These are phyloP conservation scores for Tyrannus savana DNA, from an alignment of 2,113 vertebrate genomes.

Conservation along the genomic window DNA sequence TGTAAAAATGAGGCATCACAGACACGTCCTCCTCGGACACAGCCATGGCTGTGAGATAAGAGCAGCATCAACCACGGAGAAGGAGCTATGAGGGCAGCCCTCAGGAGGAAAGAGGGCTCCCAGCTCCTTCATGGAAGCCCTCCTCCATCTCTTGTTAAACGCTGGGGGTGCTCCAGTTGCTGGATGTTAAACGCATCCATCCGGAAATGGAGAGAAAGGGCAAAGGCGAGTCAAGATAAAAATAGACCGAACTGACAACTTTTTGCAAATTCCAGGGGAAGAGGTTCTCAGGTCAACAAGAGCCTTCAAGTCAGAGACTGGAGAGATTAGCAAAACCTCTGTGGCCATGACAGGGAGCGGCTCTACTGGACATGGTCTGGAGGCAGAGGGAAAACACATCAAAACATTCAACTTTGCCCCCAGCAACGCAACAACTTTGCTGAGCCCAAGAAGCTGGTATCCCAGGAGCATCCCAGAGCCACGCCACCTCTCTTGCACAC, in stretches of 20 bases:
- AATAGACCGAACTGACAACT: rapidly evolving
- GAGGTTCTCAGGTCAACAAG: background rate
- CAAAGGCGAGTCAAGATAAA: background rate
- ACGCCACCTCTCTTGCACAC: rapidly evolving
- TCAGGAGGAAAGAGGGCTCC: background rate
- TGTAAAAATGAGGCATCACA: background rate
- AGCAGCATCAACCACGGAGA: background rate
- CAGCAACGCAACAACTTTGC: background rate
- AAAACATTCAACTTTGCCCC: background rate
- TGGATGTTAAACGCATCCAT: background rate
- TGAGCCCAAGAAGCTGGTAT: rapidly evolving
- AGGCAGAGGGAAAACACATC: rapidly evolving
- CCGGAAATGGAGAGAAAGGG: background rate
- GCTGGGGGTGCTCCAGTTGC: background rate
- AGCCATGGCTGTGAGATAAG: background rate
- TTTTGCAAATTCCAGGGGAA: background rate
- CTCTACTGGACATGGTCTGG: background rate
- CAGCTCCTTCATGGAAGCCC: background rate
- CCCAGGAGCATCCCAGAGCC: background rate
- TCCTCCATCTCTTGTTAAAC: background rate
- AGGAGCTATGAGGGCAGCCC: background rate
- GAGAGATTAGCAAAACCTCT: background rate
- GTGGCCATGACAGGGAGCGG: background rate
- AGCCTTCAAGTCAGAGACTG: background rate
- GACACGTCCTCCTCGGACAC: rapidly evolving